Evolutionary conservation across 2,888 invertebrate genomes (phyloP), one percentile per base, ranked within the genome.

Genomic region (Dicyrtoma fusca): DNA sequence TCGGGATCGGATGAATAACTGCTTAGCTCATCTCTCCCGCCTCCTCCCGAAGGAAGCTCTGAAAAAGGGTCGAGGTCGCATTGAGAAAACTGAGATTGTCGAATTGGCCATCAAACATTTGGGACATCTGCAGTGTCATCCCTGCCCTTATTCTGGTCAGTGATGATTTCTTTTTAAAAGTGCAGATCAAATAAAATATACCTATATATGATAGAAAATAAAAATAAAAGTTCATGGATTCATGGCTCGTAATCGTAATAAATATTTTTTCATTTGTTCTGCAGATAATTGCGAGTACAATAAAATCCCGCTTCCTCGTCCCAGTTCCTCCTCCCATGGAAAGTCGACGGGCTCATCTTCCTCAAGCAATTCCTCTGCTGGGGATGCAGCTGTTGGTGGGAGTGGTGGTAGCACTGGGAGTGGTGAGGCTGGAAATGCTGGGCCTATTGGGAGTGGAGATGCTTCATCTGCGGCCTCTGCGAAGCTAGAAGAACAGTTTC

Each of bases 41-140:
- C 89, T 97, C 68, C 95, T 97, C 76, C 97, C 97, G 0, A 90
- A 94, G 0, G 92, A 94, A 82, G 96, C 95, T 83, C 87, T 95
- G 82, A 94, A 96, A 84, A 97, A 97, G 84, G 96, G 96, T 8
- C 89, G 97, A 69, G 97, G 97, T 17, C 88, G 97, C 53, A 94
- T 97, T 63, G 97, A 97, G 84, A 97, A 97, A 85, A 97, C 97
- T 0, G 97, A 97, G 86, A 97, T 97, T 75, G 96, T 97, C 73
- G 97, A 97, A 85, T 95, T 97, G 95, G 96, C 97, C 53, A 97
- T 96, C 77, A 89, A 93, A 72, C 95, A 97, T 82, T 90, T 97
- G 85, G 94, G 94, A 83, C 91, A 91, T 84, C 86, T 97, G 75
- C 94, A 95, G 79, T 81, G 81, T 19, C 84, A 84, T 71, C 82